Evolutionary conservation across 2,113 vertebrate species (phyloP).

Genomic region (Hemicordylus capensis): DNA sequence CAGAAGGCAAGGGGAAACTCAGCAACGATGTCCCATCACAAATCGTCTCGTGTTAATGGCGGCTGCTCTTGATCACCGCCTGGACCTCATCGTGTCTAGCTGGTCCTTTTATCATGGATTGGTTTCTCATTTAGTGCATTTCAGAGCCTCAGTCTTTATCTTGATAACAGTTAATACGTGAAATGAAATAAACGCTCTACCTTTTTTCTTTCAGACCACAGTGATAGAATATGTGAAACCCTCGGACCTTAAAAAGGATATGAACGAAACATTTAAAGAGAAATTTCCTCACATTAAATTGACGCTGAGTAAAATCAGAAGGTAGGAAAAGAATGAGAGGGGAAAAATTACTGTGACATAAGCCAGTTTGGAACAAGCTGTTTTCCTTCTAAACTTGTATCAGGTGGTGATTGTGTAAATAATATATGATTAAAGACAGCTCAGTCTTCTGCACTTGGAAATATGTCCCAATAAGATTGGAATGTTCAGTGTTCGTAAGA

Average conservation of each 20-base stretch:
- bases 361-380: not conserved
- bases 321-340: constrained; percentile 72
- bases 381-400: constrained; percentile 42
- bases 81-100: not conserved
- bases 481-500: not conserved
- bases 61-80: not conserved
- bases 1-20: not conserved
- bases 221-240: constrained; percentile 98
- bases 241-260: constrained; percentile 97
- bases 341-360: not conserved
- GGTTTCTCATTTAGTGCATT: not conserved
- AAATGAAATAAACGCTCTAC: not conserved
- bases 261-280: constrained; percentile 98
- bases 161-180: not conserved
- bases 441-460: not conserved
- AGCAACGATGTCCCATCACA: not conserved
- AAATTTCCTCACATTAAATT: constrained; percentile 96
- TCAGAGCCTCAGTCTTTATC: not conserved
- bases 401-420: too few relatives aligned
- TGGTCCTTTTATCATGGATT: not conserved
- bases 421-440: constrained; percentile 54
- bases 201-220: constrained; percentile 85
- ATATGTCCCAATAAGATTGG: not conserved
- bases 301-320: constrained; percentile 96
- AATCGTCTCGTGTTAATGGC: not conserved